Conservation (phyloP, 2,797 vertebrate genomes). For the Chromobotia macracanthus region DNA sequence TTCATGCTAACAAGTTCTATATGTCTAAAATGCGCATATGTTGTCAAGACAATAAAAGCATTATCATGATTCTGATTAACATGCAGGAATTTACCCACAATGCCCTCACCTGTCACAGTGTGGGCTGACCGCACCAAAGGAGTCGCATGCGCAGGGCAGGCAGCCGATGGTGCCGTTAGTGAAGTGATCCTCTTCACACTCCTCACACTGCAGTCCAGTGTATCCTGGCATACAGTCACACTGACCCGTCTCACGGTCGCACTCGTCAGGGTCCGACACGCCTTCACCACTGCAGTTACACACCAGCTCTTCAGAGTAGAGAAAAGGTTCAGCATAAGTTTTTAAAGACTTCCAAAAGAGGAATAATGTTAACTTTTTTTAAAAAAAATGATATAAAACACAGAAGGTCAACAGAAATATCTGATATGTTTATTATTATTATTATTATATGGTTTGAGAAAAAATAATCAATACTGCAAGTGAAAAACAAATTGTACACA, state of each 20-base stretch:
- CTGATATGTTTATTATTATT: background rate
- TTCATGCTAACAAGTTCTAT: too few species aligned
- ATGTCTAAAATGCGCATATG: too few species aligned
- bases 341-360: background rate
- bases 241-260: slow-evolving; percentile 73
- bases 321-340: background rate
- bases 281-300: slow-evolving; percentile 83
- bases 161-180: slow-evolving; percentile 78
- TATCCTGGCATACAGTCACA: slow-evolving; percentile 76
- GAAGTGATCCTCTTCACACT: slow-evolving; percentile 79
- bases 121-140: slow-evolving; percentile 70
- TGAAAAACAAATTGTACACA: too few species aligned
- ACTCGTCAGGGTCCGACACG: slow-evolving; percentile 70
- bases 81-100: slow-evolving; percentile 13
- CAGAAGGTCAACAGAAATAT: background rate
- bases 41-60: background rate
- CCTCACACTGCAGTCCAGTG: slow-evolving; percentile 76
- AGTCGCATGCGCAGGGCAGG: slow-evolving; percentile 77
- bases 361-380: background rate
- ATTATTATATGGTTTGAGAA: too few species aligned
- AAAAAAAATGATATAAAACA: slow-evolving; percentile 22
- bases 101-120: slow-evolving; percentile 80
- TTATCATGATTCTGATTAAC: background rate
- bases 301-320: slow-evolving; percentile 63
- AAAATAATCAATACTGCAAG: too few species aligned